These are phyloP conservation scores for Noctuana brunneofusca DNA, from an alignment of 2,888 invertebrate species.

Conservation along the genomic window DNA sequence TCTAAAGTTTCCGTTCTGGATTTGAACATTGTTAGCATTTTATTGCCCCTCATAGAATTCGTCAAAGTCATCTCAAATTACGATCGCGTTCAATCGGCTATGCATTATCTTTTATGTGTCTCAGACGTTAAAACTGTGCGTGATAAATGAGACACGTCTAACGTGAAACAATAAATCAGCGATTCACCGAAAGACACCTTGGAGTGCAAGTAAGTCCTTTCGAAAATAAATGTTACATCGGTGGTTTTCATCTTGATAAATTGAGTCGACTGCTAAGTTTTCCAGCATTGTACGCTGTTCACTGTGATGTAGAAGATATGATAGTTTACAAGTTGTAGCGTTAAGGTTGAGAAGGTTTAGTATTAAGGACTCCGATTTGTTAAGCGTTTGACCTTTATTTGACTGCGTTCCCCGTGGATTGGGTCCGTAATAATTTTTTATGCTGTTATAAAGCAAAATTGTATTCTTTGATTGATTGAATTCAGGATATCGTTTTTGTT, in stretches of 20 bases:
- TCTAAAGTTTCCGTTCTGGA: slow-evolving; percentile 3
- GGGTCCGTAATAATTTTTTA: slow-evolving; percentile 45
- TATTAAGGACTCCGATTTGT: slow-evolving; percentile 53
- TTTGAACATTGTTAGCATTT: slow-evolving; percentile 34
- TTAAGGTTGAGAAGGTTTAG: slow-evolving; percentile 50
- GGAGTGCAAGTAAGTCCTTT: slow-evolving; percentile 37
- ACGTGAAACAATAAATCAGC: slow-evolving; percentile 65
- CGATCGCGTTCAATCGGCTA: slow-evolving; percentile 52
- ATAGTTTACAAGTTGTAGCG: slow-evolving; percentile 35
- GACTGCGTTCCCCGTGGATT: slow-evolving; percentile 48
- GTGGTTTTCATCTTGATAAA: slow-evolving; percentile 35
- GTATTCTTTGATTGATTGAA: slow-evolving; percentile 11
- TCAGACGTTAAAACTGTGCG: slow-evolving; percentile 61
- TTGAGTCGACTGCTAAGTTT: slow-evolving; percentile 35
- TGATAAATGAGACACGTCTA: slow-evolving; percentile 71
- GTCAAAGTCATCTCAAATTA: slow-evolving; percentile 65
- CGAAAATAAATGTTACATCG: slow-evolving; percentile 24
- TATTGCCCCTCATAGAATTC: slow-evolving; percentile 49
- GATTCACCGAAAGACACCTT: slow-evolving; percentile 52
- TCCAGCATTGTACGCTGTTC: slow-evolving; percentile 47
- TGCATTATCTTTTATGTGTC: slow-evolving; percentile 64
- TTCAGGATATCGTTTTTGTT: too few relatives aligned
- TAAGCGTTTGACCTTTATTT: slow-evolving; percentile 55
- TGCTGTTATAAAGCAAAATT: slow-evolving; percentile 37
- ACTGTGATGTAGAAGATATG: background rate